Evolutionary conservation across 37 sponge, comb jelly and placozoan species (phyloP), one percentile per base, ranked within the genome.

Genomic region (Dysidea cf. avara): DNA sequence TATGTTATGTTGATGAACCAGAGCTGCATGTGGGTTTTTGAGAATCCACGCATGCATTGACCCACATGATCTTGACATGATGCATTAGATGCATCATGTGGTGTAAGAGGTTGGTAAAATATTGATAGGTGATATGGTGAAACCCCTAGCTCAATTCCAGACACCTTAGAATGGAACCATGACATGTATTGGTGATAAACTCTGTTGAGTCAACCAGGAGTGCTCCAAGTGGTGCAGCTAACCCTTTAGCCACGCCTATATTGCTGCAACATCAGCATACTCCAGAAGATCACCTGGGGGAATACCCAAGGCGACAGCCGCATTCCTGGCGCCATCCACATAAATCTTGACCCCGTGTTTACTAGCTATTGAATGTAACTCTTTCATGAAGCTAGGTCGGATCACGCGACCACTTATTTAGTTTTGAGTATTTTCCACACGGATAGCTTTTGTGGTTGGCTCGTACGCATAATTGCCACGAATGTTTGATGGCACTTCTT

Each of bases 321-420:
- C 92, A 79, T 91, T 86, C 1, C 92, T 65, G 30, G 87, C 92
- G 11, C 92, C 92, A 68, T 91, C 92, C 11, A 91, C 55, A 62
- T 91, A 87, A 11, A 91, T 43, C 66, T 69, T 78, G 46, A 91
- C 26, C 13, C 38, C 36, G 29, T 48, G 53, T 24, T 52, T 68
- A 26, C 63, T 63, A 0, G 83, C 61, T 22, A 86, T 20, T 16
- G 64, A 68, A 20, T 80, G 69, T 47, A 91, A 7, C 50, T 69
- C 35, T 24, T 77, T 75, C 79, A 86, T 91, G 65, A 70, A 78
- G 18, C 52, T 40, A 25, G 64, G 59, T 16, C 24, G 35, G 36
- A 91, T 51, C 13, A 69, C 80, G 7, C 70, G 25, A 6, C 92
- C 92, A 39, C 92, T 87, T 55, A 60, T 72, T 2, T 28, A 21